Base-by-base conservation (phyloP, 2,113 vertebrate genomes). In the Chionomys nivalis region DNA sequence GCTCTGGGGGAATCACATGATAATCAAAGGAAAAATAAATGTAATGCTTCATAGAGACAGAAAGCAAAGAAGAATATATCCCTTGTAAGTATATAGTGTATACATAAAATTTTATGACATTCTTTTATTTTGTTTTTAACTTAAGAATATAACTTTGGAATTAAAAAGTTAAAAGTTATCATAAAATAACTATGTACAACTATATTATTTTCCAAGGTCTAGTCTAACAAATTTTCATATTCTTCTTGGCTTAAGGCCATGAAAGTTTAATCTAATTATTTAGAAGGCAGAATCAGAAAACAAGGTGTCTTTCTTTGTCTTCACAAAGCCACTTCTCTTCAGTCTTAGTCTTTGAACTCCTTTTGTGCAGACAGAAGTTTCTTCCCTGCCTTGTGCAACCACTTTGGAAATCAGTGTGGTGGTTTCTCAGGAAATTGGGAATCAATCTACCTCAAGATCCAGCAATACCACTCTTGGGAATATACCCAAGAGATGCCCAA, bases 311-410 rank as follows among this genome's bases (percentile, higher is more conserved):
- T n/a, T 13, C 58, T 61, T 14, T 5, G 4, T 14, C 49, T 47
- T 2, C 86, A 4, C 13, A 3, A n/a, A 33, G 16, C 63, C 0
- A 0, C 1, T 0, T 65, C 36, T 9, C 2, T 11, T 9, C 0
- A 4, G 1, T 65, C 24, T 72, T 76, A 39, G 14, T 58, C 28
- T 81, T 75, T 26, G 19, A 49, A 8, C 23, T 24, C 44, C 33
- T 31, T 55, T 33, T 39, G 8, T 58, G 55, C 21, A 58, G 55
- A 58, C 19, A 58, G 19, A 58, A 58, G 55, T 58, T 58, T 58
- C 17, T 58, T 58, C 55, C 17, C 55, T 58, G 55, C 55, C 55
- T 52, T 52, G 13, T 52, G 52, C 52, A 52, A 52, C 12, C 52
- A 52, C 13, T 52, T 52, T 52, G 52, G 52, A 52, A 52, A 52